phyloP scores from a whole-genome alignment of 35 echinoderm and acorn worm genomes.

The Apostichopus japonicus region DNA sequence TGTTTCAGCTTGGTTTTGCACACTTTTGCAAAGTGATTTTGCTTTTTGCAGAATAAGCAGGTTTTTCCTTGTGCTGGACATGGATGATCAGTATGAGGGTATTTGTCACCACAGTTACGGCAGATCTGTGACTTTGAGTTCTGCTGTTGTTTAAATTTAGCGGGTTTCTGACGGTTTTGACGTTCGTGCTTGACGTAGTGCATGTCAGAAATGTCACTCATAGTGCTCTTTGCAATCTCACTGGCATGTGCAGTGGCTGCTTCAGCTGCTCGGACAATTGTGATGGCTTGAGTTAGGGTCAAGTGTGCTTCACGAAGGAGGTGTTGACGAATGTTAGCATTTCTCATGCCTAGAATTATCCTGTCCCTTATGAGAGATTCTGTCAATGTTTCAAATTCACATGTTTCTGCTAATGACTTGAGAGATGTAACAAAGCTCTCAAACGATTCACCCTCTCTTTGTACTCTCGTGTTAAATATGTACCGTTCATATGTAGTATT shows the following conservation, averaged over 20 bases:
- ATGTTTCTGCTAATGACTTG: no score
- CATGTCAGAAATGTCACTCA: neutral
- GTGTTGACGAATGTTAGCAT: neutral
- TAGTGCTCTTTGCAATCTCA: neutral
- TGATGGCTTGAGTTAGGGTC: neutral
- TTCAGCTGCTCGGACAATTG: neutral
- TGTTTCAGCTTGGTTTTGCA: neutral
- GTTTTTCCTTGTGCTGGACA: conserved; percentile 57
- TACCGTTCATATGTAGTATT: no score
- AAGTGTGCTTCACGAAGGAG: no score
- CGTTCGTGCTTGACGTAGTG: neutral
- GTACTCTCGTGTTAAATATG: no score
- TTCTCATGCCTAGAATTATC: neutral
- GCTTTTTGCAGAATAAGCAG: conserved; percentile 22
- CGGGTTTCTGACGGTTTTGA: neutral
- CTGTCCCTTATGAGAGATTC: neutral
- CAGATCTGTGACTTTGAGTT: neutral
- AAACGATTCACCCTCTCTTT: no score
- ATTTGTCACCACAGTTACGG: conserved; percentile 33
- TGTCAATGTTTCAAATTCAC: no score
- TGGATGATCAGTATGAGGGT: conserved; percentile 16
- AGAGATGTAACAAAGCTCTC: no score
- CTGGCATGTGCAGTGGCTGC: neutral
- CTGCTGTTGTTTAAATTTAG: neutral
- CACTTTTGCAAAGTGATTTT: conserved; percentile 52